Base-by-base conservation (phyloP, 2,888 invertebrate species). In the Polymixis lichenea region DNA sequence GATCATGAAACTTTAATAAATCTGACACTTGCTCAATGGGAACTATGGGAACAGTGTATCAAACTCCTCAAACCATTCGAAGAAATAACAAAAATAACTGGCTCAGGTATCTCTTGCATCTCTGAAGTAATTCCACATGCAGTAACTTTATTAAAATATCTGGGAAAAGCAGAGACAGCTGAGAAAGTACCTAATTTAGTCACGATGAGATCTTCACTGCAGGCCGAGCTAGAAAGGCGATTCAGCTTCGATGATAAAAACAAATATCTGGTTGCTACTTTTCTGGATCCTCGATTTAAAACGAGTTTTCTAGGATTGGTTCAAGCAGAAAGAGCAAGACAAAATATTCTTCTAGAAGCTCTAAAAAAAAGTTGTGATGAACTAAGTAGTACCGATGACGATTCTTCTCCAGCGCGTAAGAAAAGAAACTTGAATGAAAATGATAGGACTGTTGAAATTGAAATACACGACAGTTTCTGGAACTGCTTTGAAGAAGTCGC, bases 21-120 rank as follows among this genome's bases (percentile, higher is more conserved):
- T 77, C 49, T 83, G 38, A 72, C 72, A 55, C 72, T n/a, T 69
- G n/a, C 32, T 53, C 87, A 88, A 56, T 89, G 87, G 88, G 56
- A 70, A 22, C 32, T 88, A 80, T 75, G 88, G 85, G 88, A 88
- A 56, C 84, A 90, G 51, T 87, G 83, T 38, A 82, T 89, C 58
- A 85, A 55, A 32, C 78, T 87, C 11, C 74, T 89, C 7, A 86
- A 88, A 79, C 87, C 89, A 0, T 89, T 89, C 69, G 87, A 89
- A 75, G 88, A 89, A 66, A 88, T 89, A 53, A 89, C 88, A 0
- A 89, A 89, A 84, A 86, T 86, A 25, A 85, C 83, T 7, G 89
- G 87, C 43, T 88, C 89, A 60, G 83, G 83, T 62, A n/a, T 84
- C 11, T 87, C 87, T 2, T 87, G 87, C 72, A 82, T 89, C 5